Base-by-base conservation (phyloP, 2,888 invertebrate species). In the Tribolium freemani region DNA sequence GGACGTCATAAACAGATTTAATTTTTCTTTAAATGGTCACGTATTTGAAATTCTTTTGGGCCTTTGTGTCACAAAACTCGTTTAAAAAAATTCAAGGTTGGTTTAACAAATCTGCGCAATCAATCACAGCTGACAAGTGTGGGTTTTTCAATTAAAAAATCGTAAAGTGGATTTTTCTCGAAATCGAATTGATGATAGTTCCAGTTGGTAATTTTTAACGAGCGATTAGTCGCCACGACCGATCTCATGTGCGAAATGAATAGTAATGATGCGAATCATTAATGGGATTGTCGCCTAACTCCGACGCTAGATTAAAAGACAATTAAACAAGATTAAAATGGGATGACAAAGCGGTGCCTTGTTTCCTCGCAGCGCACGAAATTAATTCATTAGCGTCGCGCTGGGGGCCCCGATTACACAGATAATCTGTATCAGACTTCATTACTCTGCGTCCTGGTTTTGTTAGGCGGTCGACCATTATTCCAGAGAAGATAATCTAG, bases 321-420 rank as follows among this genome's bases (percentile, higher is more conserved):
- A 81, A 81, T 81, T 80, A 81, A 78, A 77, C 76, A 70, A 78
- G 82, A 82, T 82, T 82, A 81, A 82, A 81, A 81, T 77, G 78
- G 78, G 78, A 79, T 76, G 80, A 81, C 81, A 81, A 79, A 80
- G 80, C 76, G 79, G 78, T 78, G 77, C 78, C 78, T 80, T 78
- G 80, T 81, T 80, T 79, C 75, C 78, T 77, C 69, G 77, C 77
- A 75, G 77, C 77, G 78, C 76, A 77, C 79, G 76, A 80, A 81
- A 82, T 82, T 82, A 82, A 82, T 83, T 81, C 82, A 82, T 83
- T 81, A 82, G 77, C 78, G 74, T 74, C 76, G 75, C 78, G 73
- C 74, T 74, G 76, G 76, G 79, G 77, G 77, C 70, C 75, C 71
- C 72, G 77, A 75, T 78, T 77, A 76, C 69, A 74, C 61, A 68